phyloP scores from a whole-genome alignment of 1,140 invertebrate genomes.

The Sarcophaga bullata region DNA sequence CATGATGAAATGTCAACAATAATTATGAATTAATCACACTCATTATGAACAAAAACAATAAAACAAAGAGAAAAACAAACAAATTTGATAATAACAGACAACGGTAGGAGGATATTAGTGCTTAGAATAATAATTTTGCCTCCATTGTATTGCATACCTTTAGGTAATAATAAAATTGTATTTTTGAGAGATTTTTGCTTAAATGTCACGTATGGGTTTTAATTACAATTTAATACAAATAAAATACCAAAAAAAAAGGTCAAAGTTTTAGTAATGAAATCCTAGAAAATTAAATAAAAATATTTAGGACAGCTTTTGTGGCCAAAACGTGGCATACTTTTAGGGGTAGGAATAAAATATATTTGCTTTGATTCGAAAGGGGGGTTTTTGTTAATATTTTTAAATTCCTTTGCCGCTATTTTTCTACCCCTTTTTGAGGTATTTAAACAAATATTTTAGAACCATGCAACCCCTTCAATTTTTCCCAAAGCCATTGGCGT shows the following conservation, averaged over 20 bases:
- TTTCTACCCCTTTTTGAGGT: too few species aligned
- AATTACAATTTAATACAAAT: slow-evolving; percentile 2
- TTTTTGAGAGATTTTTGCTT: not conserved
- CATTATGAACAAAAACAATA: not conserved
- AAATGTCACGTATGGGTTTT: slow-evolving; percentile 7
- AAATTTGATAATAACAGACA: too few species aligned
- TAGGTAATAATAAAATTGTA: not conserved
- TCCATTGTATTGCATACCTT: not conserved
- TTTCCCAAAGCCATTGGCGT: too few species aligned
- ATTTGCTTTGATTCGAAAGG: too few species aligned
- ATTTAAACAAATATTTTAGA: too few species aligned
- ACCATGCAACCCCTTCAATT: too few species aligned
- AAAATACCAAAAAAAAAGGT: not conserved
- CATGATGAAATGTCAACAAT: slow-evolving; percentile 10
- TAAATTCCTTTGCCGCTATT: too few species aligned
- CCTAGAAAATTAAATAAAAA: not conserved
- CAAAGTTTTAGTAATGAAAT: not conserved
- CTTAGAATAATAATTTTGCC: too few species aligned
- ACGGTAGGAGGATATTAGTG: too few species aligned
- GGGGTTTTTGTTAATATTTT: too few species aligned
- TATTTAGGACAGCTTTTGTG: not conserved
- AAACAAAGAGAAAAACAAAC: too few species aligned
- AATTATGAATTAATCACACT: not conserved
- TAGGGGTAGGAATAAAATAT: not conserved
- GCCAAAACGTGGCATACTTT: not conserved